A percentile compares a stretch with the other conserved stretches of the same genome.
Evolutionary conservation across 64 coral and sea anemone genomes (phyloP).

Genomic region (Montipora cactus): DNA sequence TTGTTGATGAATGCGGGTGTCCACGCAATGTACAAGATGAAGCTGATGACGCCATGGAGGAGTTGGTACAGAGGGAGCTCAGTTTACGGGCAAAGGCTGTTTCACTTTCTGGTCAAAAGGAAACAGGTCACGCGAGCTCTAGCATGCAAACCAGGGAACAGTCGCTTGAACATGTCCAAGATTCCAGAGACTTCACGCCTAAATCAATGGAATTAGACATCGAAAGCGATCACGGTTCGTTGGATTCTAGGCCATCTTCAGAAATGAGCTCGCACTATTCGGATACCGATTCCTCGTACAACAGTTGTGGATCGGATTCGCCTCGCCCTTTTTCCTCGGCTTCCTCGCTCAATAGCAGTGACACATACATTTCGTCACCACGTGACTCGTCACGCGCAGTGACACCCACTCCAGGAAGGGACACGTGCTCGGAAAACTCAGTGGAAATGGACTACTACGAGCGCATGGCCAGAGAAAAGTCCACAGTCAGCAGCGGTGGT

Average conservation of each 20-base stretch:
- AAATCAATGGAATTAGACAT: neutral
- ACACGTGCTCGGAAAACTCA: slow-evolving; percentile 46
- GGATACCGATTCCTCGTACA: slow-evolving; percentile 90
- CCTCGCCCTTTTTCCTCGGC: slow-evolving; percentile 64
- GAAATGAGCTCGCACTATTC: slow-evolving; percentile 46
- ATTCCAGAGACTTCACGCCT: neutral
- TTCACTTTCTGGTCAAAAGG: neutral
- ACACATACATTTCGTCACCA: slow-evolving; percentile 73
- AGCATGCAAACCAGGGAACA: neutral
- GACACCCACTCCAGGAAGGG: slow-evolving; percentile 59
- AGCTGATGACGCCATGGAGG: slow-evolving; percentile 74
- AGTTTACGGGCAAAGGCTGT: neutral
- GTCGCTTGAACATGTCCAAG: neutral
- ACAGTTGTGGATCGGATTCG: slow-evolving; percentile 73
- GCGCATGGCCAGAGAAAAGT: slow-evolving; percentile 34
- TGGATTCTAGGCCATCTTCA: slow-evolving; percentile 15
- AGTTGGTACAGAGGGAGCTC: slow-evolving; percentile 41
- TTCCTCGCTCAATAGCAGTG: slow-evolving; percentile 69
- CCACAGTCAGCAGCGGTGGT: slow-evolving; percentile 7
- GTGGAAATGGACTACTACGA: slow-evolving; percentile 66
- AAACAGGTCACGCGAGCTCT: neutral
- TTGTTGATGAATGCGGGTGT: neutral
- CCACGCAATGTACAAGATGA: slow-evolving; percentile 52
- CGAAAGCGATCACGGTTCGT: neutral
- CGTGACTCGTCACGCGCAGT: slow-evolving; percentile 37